Evolutionary conservation across 1,140 invertebrate genomes (phyloP), one percentile per base, ranked within the genome.

Genomic region (Rhyacophila brunnea): DNA sequence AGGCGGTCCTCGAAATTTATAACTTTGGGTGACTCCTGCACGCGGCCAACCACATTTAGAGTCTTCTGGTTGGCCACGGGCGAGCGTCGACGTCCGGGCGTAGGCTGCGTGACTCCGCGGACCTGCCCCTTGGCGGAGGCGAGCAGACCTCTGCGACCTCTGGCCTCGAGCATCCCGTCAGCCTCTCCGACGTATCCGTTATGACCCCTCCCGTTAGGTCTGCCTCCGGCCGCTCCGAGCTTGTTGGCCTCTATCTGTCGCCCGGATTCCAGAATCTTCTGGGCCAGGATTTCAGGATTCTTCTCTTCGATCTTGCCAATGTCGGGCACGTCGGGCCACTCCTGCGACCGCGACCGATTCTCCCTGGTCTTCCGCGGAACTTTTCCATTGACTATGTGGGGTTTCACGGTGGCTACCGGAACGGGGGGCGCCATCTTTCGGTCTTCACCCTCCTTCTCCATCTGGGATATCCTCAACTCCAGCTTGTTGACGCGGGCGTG

Each of bases 1-100:
- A 96, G 79, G n/a, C 92, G 81, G 72, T 95, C 92, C 71, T 95
- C 92, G 70, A 93, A 95, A 73, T 94, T 92, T 15, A 88, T 87
- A 17, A 93, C 88, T 67, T 89, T 85, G 0, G 89, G 90, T 11
- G 91, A 87, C 70, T 92, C 89, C 66, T 89, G 87, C 55, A 82
- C 81, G 63, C 78, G 78, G 49, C 65, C 62, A 38, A 78, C 72
- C 7, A 78, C 72, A 66, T 74, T 77, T 28, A 79, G 68, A 14
- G 75, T 69, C 63, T 78, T 78, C 56, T 81, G 80, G 20, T 65
- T 66, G 47, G 70, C 76, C 43, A 68, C 69, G 20, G 77, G 74
- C n/a, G 77, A 74, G 58, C 68, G 70, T 1, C 68, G 59, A 4
- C 72, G 73, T 6, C 57, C 58, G 6, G 69, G 57, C 44, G 66